A percentile compares a stretch with the other conserved stretches of the same genome.
phyloP scores from a whole-genome alignment of 2,888 invertebrate genomes.

The Meiosimyza decipiens region DNA sequence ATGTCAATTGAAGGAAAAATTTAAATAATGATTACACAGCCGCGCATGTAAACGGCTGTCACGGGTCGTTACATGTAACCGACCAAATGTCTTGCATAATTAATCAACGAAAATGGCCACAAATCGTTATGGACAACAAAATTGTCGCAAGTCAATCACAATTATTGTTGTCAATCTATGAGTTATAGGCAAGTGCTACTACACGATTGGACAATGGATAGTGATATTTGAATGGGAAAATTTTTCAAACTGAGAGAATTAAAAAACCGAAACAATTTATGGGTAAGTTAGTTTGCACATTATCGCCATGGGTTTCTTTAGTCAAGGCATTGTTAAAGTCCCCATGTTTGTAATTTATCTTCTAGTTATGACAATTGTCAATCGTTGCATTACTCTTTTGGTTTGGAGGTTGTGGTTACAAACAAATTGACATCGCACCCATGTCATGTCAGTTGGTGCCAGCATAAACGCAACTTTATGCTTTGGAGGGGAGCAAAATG shows the following conservation, averaged over 20 bases:
- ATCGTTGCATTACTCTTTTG: not conserved
- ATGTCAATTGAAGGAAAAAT: no score
- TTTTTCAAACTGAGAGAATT: no score
- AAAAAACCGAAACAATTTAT: no score
- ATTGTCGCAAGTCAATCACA: constrained; percentile 13
- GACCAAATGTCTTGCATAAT: constrained; percentile 19
- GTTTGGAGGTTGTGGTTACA: not conserved
- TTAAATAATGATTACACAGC: no score
- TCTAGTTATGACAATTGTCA: constrained; percentile 13
- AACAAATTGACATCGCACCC: constrained; percentile 18
- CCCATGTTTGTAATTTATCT: no score
- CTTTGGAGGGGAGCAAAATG: not conserved
- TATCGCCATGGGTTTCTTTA: no score
- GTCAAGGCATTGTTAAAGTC: no score
- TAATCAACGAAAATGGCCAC: constrained; percentile 2
- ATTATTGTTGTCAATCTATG: constrained; percentile 8
- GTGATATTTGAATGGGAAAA: no score
- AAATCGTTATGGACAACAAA: constrained; percentile 10
- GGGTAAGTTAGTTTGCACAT: no score
- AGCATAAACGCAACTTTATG: not conserved
- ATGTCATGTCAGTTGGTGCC: not conserved
- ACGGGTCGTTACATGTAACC: no score
- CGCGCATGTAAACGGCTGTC: not conserved
- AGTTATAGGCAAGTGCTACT: not conserved
- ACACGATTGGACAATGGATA: no score